Conservation (phyloP, 2,888 invertebrate species). For the Allygus modestus region DNA sequence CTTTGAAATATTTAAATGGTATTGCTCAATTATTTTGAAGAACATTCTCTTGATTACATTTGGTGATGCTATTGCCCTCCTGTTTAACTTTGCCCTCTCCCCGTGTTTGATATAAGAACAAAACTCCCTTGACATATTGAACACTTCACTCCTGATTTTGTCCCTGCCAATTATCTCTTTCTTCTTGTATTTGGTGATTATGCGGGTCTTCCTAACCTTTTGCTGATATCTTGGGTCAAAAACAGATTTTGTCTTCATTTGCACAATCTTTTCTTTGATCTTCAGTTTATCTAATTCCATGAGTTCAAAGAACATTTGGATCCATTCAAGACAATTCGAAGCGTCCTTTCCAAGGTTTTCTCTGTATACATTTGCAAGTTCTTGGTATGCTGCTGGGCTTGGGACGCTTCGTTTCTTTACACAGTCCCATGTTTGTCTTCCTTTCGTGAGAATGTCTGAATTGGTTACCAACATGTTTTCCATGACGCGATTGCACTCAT, state of each 20-base stretch:
- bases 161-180: background rate
- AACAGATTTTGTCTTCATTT: no score
- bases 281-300: background rate
- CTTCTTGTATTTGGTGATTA: no score
- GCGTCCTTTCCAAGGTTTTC: background rate
- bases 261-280: no score
- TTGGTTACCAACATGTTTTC: no score
- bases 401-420: no score
- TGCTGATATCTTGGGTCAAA: no score
- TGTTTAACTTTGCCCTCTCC: slow-evolving; percentile 46
- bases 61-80: slow-evolving; percentile 58
- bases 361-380: background rate
- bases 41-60: slow-evolving; percentile 59
- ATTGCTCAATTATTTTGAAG: slow-evolving; percentile 56
- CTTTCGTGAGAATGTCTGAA: no score
- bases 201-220: no score
- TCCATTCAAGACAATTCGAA: background rate
- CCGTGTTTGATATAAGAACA: slow-evolving; percentile 61
- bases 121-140: slow-evolving; percentile 49
- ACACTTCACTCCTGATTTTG: background rate
- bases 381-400: no score
- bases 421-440: no score
- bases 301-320: background rate
- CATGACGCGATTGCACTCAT: no score
- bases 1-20: slow-evolving; percentile 49